phyloP scores from a whole-genome alignment of 2,797 vertebrate genomes.

The Rhabdophis nuchalis region DNA sequence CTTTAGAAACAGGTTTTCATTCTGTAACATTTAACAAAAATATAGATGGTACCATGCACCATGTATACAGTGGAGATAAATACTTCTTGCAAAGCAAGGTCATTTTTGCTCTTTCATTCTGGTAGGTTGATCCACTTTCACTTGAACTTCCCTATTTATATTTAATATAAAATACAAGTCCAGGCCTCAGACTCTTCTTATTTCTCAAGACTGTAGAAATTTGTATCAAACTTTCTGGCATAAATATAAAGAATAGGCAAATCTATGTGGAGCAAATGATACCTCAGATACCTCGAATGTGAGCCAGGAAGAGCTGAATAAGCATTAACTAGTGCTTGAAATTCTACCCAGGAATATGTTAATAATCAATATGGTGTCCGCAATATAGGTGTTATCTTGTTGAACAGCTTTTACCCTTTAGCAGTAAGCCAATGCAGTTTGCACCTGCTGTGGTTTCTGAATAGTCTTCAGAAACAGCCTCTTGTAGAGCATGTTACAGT shows the following conservation, averaged over 20 bases:
- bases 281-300: not conserved
- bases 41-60: not conserved
- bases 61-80: not conserved
- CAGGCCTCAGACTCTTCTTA: not conserved
- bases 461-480: not conserved
- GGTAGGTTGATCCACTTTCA: not conserved
- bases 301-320: not conserved
- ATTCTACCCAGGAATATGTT: not conserved
- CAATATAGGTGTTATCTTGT: not conserved
- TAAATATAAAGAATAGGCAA: not conserved
- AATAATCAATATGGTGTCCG: not conserved
- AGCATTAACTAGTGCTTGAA: not conserved
- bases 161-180: not conserved
- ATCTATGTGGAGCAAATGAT: not conserved
- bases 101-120: not conserved
- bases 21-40: not conserved
- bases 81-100: not conserved
- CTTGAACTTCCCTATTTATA: not conserved
- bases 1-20: not conserved
- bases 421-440: not conserved
- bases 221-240: not conserved
- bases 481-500: not conserved
- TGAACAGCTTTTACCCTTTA: not conserved
- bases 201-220: not conserved
- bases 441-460: not conserved